Evolutionary conservation across 1,140 invertebrate genomes (phyloP).

Genomic region (Sycobia sp.): DNA sequence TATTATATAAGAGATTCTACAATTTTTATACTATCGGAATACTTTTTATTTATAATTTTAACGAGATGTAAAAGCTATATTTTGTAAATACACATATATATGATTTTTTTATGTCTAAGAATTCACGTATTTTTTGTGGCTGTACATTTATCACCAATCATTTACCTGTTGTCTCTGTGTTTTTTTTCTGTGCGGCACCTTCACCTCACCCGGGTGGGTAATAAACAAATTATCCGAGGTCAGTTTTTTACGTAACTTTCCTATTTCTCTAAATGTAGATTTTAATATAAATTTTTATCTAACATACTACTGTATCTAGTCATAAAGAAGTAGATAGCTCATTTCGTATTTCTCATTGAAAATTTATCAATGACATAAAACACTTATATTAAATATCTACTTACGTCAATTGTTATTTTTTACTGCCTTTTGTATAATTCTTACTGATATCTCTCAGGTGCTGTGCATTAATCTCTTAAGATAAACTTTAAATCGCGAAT

Average conservation of each 20-base stretch:
- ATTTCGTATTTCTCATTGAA: constrained; percentile 10
- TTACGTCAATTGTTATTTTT: constrained; percentile 6
- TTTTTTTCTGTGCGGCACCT: constrained; percentile 44
- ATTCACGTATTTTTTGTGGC: background rate
- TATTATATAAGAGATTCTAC: background rate
- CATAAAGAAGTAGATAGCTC: background rate
- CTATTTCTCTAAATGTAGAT: constrained; percentile 54
- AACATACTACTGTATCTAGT: constrained; percentile 14
- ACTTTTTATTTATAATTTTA: constrained; percentile 19
- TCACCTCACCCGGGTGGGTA: constrained; percentile 24
- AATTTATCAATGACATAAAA: constrained; percentile 10
- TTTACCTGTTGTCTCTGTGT: constrained; percentile 52
- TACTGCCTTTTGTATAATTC: constrained; percentile 24
- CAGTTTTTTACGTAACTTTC: constrained; percentile 62
- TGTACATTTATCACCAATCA: constrained; percentile 39
- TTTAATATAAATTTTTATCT: constrained; percentile 17
- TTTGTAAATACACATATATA: constrained; percentile 31
- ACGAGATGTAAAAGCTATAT: constrained; percentile 9
- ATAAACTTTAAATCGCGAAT: background rate
- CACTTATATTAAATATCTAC: constrained; percentile 6
- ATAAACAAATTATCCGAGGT: constrained; percentile 46
- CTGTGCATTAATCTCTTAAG: constrained; percentile 11
- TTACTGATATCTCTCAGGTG: constrained; percentile 13
- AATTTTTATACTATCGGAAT: background rate
- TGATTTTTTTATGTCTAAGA: constrained; percentile 4